A percentile compares a stretch with the other conserved stretches of the same genome.
Evolutionary conservation across 2,888 invertebrate species (phyloP).

Genomic region (Asteroscopus sphinx): DNA sequence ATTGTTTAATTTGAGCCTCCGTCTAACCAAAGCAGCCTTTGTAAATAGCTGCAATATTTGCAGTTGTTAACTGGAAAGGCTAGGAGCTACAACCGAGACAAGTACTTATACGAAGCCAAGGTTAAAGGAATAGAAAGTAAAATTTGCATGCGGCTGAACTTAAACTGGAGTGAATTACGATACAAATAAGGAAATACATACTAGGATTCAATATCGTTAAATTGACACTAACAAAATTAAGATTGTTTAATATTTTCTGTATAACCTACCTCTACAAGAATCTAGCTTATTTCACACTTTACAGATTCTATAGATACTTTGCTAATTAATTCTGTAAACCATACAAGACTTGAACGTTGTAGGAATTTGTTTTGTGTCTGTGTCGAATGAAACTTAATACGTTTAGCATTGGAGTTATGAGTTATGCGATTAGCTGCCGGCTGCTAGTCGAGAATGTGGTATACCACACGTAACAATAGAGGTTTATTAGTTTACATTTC

Average conservation of each 20-base stretch:
- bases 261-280: slow-evolving; percentile 5
- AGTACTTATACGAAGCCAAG: slow-evolving; percentile 39
- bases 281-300: slow-evolving; percentile 28
- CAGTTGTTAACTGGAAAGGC: slow-evolving; percentile 26
- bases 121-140: slow-evolving; percentile 52
- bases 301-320: slow-evolving; percentile 25
- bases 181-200: slow-evolving; percentile 5
- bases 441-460: slow-evolving; percentile 28
- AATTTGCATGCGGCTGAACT: slow-evolving; percentile 50
- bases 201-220: neutral
- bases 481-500: neutral
- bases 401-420: slow-evolving; percentile 53
- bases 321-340: slow-evolving; percentile 26
- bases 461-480: neutral
- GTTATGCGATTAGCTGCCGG: slow-evolving; percentile 47
- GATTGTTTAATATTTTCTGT: slow-evolving; percentile 3
- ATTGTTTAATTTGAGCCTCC: slow-evolving; percentile 46
- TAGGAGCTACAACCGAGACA: slow-evolving; percentile 23
- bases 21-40: slow-evolving; percentile 28
- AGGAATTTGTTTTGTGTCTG: slow-evolving; percentile 48
- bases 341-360: slow-evolving; percentile 23
- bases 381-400: slow-evolving; percentile 49
- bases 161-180: slow-evolving; percentile 20
- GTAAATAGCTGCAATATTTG: slow-evolving; percentile 35
- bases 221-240: slow-evolving; percentile 1